Conservation (phyloP, 2,797 vertebrate species). For the Phataginus tetradactyla region DNA sequence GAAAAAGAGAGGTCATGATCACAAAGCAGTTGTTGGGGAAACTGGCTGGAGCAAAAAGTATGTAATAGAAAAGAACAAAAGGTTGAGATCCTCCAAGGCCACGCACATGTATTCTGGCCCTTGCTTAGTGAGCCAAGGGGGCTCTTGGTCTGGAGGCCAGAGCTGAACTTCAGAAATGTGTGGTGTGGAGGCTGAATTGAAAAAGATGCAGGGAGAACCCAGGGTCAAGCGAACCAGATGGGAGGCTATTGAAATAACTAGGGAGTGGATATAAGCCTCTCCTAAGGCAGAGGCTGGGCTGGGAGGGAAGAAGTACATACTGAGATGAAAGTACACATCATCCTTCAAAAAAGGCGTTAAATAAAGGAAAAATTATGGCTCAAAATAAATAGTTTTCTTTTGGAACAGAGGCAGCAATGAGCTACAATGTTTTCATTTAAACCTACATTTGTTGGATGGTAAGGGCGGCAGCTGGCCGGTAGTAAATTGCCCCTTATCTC, state of each 20-base stretch:
- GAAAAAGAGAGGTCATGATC: background rate
- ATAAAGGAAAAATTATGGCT: background rate
- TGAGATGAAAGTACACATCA: background rate
- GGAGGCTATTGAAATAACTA: background rate
- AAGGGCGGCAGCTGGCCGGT: background rate
- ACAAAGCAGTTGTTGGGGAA: background rate
- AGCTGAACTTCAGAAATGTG: background rate
- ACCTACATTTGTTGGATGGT: background rate
- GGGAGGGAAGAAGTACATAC: background rate
- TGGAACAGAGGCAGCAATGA: background rate
- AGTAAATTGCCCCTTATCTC: slow-evolving; percentile 54
- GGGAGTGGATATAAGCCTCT: background rate
- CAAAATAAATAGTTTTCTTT: slow-evolving; percentile 16
- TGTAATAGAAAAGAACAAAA: background rate
- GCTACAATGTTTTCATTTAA: background rate
- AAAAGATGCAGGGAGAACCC: background rate
- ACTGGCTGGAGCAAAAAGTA: background rate
- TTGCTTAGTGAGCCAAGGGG: background rate
- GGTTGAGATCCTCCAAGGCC: background rate
- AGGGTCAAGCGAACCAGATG: background rate
- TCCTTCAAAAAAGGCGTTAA: background rate
- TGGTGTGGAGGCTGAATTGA: background rate
- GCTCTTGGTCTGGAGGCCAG: background rate
- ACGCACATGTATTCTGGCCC: background rate
- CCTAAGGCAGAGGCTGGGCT: background rate